These are phyloP conservation scores for Desmophyllum pertusum DNA, from an alignment of 92 coral and sea anemone species.

Conservation along the genomic window DNA sequence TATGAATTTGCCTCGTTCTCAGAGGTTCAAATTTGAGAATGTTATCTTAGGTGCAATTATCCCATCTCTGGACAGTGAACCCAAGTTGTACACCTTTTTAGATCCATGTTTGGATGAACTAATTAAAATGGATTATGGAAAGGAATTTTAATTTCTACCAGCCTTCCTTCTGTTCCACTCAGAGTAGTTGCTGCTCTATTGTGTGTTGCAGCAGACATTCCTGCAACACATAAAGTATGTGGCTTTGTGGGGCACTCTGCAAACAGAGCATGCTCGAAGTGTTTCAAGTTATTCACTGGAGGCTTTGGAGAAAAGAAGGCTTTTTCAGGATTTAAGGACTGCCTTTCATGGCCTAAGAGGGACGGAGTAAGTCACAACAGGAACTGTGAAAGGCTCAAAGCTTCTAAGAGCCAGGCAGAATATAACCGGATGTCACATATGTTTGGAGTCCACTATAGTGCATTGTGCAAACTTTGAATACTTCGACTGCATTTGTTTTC, in stretches of 20 bases:
- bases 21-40: too few species aligned
- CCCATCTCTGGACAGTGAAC: too few species aligned
- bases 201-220: conserved; percentile 39
- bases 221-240: conserved; percentile 28
- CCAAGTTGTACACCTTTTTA: conserved; percentile 30
- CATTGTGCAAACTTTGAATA: conserved; percentile 33
- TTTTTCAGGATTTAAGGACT: conserved; percentile 41
- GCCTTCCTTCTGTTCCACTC: conserved; percentile 31
- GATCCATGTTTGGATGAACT: conserved; percentile 42
- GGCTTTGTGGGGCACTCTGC: conserved; percentile 43
- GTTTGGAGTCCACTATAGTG: conserved; percentile 37
- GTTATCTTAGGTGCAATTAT: too few species aligned
- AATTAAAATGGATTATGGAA: conserved; percentile 38
- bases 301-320: conserved; percentile 48
- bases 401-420: conserved; percentile 22
- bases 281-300: conserved; percentile 40
- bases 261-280: conserved; percentile 49
- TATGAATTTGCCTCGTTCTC: too few species aligned
- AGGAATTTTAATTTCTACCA: conserved; percentile 22
- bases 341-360: conserved; percentile 33
- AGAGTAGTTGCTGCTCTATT: conserved; percentile 38
- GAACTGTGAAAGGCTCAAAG: conserved; percentile 21
- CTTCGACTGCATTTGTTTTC: conserved; percentile 36
- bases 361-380: conserved; percentile 25
- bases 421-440: conserved; percentile 18